These are phyloP conservation scores for Parapristionchus giblindavisi DNA, from an alignment of 2,888 invertebrate species.

Conservation along the genomic window DNA sequence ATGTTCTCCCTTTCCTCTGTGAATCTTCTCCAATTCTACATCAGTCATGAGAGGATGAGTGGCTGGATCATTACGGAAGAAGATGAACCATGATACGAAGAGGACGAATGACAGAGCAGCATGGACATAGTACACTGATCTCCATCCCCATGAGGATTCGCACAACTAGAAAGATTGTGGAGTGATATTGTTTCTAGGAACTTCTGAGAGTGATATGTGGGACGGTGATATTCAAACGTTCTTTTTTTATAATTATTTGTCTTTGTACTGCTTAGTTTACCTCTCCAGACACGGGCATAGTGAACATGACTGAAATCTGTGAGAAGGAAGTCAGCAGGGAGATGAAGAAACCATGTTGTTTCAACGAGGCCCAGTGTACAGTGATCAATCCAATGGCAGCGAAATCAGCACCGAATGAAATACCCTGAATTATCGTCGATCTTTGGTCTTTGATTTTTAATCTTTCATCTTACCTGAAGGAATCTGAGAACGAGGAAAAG, in stretches of 20 bases:
- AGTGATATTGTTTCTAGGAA: not conserved
- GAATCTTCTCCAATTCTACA: conserved; percentile 56
- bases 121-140: conserved; percentile 57
- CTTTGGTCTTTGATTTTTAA: not conserved
- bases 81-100: conserved; percentile 49
- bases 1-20: conserved; percentile 52
- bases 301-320: conserved; percentile 64
- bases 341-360: conserved; percentile 64
- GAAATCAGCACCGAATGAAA: conserved; percentile 66
- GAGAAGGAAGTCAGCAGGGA: conserved; percentile 64
- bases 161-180: conserved; percentile 42
- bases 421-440: conserved; percentile 45
- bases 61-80: conserved; percentile 51
- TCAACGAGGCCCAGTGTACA: conserved; percentile 62
- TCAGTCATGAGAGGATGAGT: conserved; percentile 57
- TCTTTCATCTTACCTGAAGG: conserved; percentile 51
- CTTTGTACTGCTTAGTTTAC: conserved; percentile 38
- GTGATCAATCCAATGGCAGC: conserved; percentile 64
- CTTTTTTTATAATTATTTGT: not conserved
- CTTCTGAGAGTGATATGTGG: not conserved
- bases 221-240: not conserved
- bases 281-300: conserved; percentile 63
- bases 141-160: conserved; percentile 56
- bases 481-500: conserved; percentile 54
- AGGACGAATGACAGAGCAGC: conserved; percentile 49